phyloP scores from a whole-genome alignment of 1,140 invertebrate species.

The Anoplolepis gracilipes region DNA sequence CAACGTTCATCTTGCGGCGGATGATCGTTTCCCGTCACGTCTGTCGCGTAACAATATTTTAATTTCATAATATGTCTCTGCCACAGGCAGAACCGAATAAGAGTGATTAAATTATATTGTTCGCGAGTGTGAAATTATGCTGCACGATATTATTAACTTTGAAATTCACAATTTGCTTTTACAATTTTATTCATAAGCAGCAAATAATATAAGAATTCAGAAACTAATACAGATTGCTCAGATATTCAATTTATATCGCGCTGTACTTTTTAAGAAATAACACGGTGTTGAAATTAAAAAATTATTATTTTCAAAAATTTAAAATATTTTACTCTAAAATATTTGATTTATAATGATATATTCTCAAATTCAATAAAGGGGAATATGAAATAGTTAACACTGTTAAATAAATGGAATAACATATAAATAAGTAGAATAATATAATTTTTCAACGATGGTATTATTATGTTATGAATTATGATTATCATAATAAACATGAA shows the following conservation, averaged over 20 bases:
- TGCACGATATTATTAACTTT: background rate
- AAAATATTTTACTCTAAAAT: background rate
- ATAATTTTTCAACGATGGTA: background rate
- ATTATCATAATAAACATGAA: background rate
- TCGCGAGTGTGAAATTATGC: constrained; percentile 5
- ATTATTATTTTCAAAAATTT: background rate
- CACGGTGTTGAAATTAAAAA: background rate
- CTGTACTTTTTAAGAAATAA: background rate
- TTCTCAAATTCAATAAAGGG: background rate
- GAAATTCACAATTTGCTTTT: background rate
- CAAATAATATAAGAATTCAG: background rate
- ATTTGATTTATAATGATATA: background rate
- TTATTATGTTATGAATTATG: background rate
- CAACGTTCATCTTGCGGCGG: constrained; percentile 4
- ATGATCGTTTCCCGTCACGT: constrained; percentile 21
- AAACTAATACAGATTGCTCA: background rate
- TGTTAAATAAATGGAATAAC: background rate
- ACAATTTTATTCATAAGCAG: background rate
- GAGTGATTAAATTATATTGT: background rate
- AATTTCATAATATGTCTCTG: constrained; percentile 20
- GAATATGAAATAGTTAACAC: background rate
- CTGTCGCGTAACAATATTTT: constrained; percentile 20
- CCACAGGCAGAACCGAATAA: background rate
- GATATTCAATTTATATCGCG: background rate
- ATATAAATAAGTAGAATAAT: background rate